Conservation (phyloP, 53 echinoderm and acorn worm species). For the Mesocentrotus franciscanus region DNA sequence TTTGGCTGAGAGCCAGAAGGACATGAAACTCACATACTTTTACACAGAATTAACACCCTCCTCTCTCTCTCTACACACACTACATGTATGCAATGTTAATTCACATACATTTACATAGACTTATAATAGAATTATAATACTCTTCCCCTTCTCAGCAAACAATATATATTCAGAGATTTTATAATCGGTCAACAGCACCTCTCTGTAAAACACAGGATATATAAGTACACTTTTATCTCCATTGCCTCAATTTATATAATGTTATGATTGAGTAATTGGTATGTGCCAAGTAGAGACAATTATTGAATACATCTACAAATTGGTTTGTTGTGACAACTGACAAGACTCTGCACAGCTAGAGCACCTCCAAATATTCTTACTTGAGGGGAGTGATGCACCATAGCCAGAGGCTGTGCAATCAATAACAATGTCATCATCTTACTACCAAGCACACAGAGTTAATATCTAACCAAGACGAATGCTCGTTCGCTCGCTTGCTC, state of each 20-base stretch:
- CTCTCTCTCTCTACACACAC: too few relatives aligned
- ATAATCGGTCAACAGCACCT: neutral
- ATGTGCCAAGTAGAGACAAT: neutral
- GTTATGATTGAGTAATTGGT: neutral
- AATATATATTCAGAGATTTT: neutral
- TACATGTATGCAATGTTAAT: too few relatives aligned
- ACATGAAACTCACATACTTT: too few relatives aligned
- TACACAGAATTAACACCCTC: too few relatives aligned
- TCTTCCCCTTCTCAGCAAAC: neutral
- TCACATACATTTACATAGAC: too few relatives aligned
- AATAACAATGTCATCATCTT: conserved; percentile 30
- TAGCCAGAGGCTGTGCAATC: conserved; percentile 35
- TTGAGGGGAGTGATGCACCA: neutral
- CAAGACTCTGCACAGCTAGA: neutral
- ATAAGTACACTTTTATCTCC: neutral
- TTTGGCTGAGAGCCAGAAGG: too few relatives aligned
- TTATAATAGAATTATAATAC: too few relatives aligned
- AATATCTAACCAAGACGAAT: conserved; percentile 51
- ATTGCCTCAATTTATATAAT: neutral
- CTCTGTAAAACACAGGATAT: neutral
- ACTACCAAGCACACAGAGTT: neutral
- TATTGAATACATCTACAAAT: conserved; percentile 32
- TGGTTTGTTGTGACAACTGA: conserved; percentile 49
- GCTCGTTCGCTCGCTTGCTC: neutral
- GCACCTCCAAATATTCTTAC: conserved; percentile 39